Conservation (phyloP, 2,888 invertebrate genomes). For the Tetanocera ferruginea region DNA sequence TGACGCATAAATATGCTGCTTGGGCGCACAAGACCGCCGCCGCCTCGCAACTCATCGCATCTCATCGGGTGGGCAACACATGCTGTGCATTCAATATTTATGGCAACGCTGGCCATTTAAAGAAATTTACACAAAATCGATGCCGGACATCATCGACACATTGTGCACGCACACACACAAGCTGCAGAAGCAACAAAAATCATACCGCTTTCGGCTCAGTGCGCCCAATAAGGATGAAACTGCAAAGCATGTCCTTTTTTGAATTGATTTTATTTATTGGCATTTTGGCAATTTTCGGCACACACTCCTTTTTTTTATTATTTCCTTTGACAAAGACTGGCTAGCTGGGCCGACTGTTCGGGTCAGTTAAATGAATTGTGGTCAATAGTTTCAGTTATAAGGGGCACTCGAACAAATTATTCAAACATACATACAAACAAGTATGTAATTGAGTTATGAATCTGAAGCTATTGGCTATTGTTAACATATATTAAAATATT, state of each 20-base stretch:
- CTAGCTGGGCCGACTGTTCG: neutral
- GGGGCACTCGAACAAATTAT: neutral
- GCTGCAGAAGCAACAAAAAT: neutral
- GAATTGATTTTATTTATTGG: conserved; percentile 17
- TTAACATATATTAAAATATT: no score
- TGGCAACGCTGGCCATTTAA: conserved; percentile 21
- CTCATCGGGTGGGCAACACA: conserved; percentile 16
- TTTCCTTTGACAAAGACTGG: neutral
- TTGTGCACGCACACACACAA: neutral
- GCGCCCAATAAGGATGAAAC: neutral
- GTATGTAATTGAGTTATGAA: no score
- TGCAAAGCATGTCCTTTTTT: neutral
- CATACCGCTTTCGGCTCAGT: neutral
- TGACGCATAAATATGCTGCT: conserved; percentile 34
- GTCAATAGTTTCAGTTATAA: neutral
- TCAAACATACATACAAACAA: no score
- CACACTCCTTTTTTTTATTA: neutral
- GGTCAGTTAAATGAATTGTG: conserved; percentile 2
- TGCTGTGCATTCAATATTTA: conserved; percentile 21
- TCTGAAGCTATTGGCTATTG: no score
- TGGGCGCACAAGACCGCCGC: neutral
- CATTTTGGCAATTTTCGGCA: conserved; percentile 4
- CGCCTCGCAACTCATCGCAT: no score
- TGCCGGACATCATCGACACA: neutral
- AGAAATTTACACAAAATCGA: conserved; percentile 24